Evolutionary conservation across 2,113 vertebrate species (phyloP).

Genomic region (Lagopus leucura): DNA sequence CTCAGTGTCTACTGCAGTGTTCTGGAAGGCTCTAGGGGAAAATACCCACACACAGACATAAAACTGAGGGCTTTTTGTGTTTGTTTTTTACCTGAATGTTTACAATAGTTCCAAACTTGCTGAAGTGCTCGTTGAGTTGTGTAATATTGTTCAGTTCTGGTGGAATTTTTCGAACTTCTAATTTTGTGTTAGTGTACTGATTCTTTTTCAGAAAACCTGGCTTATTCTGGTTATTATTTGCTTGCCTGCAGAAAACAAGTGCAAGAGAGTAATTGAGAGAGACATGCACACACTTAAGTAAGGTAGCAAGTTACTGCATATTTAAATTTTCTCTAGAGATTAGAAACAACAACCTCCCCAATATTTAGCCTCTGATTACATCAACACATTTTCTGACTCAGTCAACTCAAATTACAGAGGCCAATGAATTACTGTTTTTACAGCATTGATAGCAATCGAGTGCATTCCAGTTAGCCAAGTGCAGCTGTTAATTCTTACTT

Average conservation of each 20-base stretch:
- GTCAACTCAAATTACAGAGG: not conserved
- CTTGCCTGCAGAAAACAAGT: constrained; percentile 78
- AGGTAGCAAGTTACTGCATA: not conserved
- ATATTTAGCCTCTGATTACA: rapidly evolving
- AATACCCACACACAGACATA: not conserved
- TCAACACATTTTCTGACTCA: not conserved
- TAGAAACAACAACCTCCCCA: not conserved
- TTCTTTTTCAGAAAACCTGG: constrained; percentile 88
- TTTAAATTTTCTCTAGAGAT: not conserved
- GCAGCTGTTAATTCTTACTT: constrained; percentile 83
- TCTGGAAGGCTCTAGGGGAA: not conserved
- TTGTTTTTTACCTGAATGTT: constrained; percentile 91
- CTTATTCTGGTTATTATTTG: constrained; percentile 92
- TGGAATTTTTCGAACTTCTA: constrained; percentile 95
- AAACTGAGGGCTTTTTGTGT: not conserved
- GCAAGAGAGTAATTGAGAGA: not conserved
- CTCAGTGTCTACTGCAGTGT: not conserved
- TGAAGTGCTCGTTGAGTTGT: constrained; percentile 97
- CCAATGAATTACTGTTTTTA: rapidly evolving
- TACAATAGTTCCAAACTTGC: constrained; percentile 97
- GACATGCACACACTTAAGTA: not conserved
- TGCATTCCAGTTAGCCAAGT: not conserved
- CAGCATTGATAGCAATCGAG: not conserved
- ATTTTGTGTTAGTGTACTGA: constrained; percentile 93
- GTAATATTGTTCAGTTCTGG: constrained; percentile 96